Evolutionary conservation across 2,113 vertebrate genomes (phyloP).

Genomic region (Macrotis lagotis): DNA sequence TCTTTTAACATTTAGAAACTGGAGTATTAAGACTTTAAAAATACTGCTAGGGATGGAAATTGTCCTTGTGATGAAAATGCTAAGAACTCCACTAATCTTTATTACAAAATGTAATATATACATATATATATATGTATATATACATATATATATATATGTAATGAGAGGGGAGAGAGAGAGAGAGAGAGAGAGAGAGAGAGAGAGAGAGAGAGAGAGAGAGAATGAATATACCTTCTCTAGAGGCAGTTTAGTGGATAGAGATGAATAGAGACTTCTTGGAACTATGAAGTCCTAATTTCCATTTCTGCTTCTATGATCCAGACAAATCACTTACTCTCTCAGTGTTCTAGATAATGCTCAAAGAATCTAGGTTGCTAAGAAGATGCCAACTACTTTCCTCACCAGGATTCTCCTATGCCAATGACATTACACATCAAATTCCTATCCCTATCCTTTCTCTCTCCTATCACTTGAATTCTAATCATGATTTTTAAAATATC

Average conservation of each 20-base stretch:
- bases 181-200: background rate
- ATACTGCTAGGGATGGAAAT: background rate
- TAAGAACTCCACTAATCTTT: background rate
- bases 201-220: background rate
- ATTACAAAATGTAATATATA: background rate
- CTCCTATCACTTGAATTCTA: background rate
- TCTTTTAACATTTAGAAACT: background rate
- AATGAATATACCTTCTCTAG: background rate
- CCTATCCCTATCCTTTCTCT: background rate
- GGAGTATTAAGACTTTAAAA: background rate
- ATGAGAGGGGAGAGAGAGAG: too few species aligned
- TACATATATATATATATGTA: too few species aligned
- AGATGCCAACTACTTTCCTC: background rate
- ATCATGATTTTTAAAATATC: background rate
- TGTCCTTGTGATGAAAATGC: background rate
- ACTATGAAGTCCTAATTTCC: background rate
- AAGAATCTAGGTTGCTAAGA: background rate
- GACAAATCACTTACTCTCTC: background rate
- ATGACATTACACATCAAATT: background rate
- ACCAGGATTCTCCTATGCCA: background rate
- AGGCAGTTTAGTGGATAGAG: background rate
- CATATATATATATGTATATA: too few species aligned
- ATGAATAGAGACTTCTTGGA: background rate
- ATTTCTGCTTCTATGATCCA: background rate
- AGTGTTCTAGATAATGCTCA: background rate